A percentile compares a stretch with the other conserved stretches of the same genome.
Conservation (phyloP, 2,113 vertebrate genomes). For the Spermophilus dauricus region DNA sequence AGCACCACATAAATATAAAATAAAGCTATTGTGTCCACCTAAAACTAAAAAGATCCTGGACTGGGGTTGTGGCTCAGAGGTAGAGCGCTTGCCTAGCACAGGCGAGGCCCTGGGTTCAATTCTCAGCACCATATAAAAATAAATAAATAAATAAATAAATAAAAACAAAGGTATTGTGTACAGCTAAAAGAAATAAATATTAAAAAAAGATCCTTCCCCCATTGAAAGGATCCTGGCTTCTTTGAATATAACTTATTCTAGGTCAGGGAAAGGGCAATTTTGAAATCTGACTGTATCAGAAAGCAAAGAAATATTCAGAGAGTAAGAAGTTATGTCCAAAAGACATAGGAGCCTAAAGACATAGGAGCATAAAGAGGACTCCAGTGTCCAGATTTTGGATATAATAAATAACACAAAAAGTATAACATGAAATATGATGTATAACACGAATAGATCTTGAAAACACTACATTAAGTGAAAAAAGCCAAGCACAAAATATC, state of each 20-base stretch:
- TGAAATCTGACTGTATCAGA: background rate
- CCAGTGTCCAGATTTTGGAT: background rate
- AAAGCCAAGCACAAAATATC: too few species aligned
- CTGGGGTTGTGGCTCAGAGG: too few species aligned
- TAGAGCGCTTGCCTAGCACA: too few species aligned
- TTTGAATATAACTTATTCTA: background rate
- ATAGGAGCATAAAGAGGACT: background rate
- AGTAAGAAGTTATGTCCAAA: background rate
- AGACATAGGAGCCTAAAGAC: background rate
- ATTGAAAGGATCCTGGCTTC: background rate
- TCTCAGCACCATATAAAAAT: too few species aligned
- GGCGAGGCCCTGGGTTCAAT: too few species aligned
- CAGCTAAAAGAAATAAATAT: too few species aligned
- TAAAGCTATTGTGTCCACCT: too few species aligned
- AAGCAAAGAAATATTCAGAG: background rate
- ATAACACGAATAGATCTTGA: background rate
- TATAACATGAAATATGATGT: background rate
- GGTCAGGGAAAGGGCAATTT: background rate
- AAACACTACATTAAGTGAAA: too few species aligned
- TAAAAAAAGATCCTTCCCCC: background rate
- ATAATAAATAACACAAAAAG: background rate
- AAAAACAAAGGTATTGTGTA: too few species aligned
- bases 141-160: too few species aligned
- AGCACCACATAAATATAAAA: too few species aligned
- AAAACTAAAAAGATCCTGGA: too few species aligned